Evolutionary conservation across 1,140 invertebrate genomes (phyloP).

Genomic region (Pogonognathellus flavescens): DNA sequence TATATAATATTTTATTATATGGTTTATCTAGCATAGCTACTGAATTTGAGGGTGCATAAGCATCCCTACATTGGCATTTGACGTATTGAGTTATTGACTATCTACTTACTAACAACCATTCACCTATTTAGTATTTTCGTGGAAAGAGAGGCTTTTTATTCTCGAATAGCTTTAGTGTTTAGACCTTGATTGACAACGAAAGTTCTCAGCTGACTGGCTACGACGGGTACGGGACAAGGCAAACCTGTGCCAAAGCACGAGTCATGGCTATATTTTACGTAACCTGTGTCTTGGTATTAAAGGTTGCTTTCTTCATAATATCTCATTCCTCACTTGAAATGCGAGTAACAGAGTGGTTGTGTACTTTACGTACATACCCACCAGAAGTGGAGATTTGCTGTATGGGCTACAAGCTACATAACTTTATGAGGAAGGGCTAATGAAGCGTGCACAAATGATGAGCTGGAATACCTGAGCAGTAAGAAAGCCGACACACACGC

Average conservation of each 20-base stretch:
- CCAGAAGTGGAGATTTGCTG: neutral
- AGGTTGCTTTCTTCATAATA: too few species aligned
- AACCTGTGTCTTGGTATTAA: too few species aligned
- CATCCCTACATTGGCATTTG: conserved; percentile 26
- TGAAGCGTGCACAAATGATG: conserved; percentile 55
- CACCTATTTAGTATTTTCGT: conserved; percentile 44
- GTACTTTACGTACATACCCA: too few species aligned
- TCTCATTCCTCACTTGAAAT: too few species aligned
- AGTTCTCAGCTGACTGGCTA: neutral
- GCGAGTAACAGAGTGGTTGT: neutral
- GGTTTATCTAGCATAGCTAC: neutral
- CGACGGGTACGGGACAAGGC: neutral
- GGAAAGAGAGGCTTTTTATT: conserved; percentile 17
- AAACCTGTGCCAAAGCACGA: neutral
- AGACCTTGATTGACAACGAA: conserved; percentile 38
- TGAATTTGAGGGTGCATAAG: neutral
- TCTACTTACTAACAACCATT: conserved; percentile 27
- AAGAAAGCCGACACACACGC: conserved; percentile 3
- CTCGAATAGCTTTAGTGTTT: conserved; percentile 17
- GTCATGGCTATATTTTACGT: neutral
- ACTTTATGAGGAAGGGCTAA: conserved; percentile 53
- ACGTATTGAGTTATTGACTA: conserved; percentile 48
- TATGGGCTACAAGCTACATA: neutral
- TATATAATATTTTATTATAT: neutral
- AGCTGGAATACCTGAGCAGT: conserved; percentile 58